These are phyloP conservation scores for Megaustenia siamemsis DNA, from an alignment of 2,888 invertebrate species.

Conservation along the genomic window DNA sequence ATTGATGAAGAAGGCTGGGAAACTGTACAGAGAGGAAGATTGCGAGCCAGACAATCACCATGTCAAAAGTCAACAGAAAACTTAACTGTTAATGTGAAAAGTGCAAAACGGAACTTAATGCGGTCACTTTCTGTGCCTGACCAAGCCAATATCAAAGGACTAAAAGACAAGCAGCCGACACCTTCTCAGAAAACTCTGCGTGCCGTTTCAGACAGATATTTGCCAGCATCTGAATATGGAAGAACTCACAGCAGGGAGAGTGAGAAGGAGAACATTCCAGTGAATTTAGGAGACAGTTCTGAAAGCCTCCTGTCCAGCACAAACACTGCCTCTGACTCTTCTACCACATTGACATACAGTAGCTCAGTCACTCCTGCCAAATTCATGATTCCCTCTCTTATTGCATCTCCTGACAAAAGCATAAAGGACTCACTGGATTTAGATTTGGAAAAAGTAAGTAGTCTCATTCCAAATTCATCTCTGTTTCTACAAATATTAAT, in stretches of 20 bases:
- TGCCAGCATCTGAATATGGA: constrained; percentile 39
- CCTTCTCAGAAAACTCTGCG: constrained; percentile 32
- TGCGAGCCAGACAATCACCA: constrained; percentile 81
- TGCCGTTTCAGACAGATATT: constrained; percentile 50
- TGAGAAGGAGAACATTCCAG: constrained; percentile 74
- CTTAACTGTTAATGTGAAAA: constrained; percentile 59
- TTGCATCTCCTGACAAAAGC: constrained; percentile 40
- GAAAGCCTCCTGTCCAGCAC: constrained; percentile 40
- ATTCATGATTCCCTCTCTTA: constrained; percentile 30
- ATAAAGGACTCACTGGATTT: constrained; percentile 46
- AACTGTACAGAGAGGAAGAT: constrained; percentile 85
- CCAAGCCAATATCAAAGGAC: constrained; percentile 46
- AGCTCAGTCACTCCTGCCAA: constrained; percentile 49
- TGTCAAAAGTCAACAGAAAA: constrained; percentile 72
- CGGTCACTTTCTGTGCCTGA: constrained; percentile 70
- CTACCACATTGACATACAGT: constrained; percentile 45
- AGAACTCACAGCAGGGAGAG: constrained; percentile 70
- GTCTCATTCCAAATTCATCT: neutral
- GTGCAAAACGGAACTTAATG: constrained; percentile 63
- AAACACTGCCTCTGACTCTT: constrained; percentile 42
- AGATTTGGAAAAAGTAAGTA: constrained; percentile 45
- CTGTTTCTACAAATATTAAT: too few relatives aligned
- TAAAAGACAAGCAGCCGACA: constrained; percentile 52
- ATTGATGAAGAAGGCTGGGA: constrained; percentile 87
- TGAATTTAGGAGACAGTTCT: constrained; percentile 12